Percentiles rank a stretch among this genome's conserved stretches.
These are phyloP conservation scores for Mormyrops attenuatus DNA, from an alignment of 2,797 vertebrate species.

Conservation along the genomic window DNA sequence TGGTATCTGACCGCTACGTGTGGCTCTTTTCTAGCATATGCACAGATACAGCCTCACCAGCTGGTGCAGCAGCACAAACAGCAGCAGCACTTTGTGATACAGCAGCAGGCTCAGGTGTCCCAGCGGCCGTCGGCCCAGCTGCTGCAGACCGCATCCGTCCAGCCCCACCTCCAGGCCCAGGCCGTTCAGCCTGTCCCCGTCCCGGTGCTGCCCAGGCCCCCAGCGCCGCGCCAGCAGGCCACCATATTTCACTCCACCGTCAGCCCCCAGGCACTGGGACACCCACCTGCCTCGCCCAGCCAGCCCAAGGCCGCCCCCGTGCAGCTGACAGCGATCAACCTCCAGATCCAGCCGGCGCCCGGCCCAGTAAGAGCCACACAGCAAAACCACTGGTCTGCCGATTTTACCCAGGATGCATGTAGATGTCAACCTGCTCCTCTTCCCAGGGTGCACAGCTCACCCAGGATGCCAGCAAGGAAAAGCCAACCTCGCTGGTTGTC, in stretches of 20 bases:
- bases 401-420: neutral
- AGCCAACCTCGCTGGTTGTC: conserved; percentile 66
- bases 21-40: conserved; percentile 67
- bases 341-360: conserved; percentile 78
- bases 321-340: conserved; percentile 85
- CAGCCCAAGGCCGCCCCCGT: conserved; percentile 79
- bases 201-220: conserved; percentile 43
- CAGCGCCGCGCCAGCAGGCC: conserved; percentile 57
- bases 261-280: conserved; percentile 47
- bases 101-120: conserved; percentile 52
- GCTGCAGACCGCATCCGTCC: conserved; percentile 65
- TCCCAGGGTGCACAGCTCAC: conserved; percentile 63
- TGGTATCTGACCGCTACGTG: neutral
- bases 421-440: conserved; percentile 4
- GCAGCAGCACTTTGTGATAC: conserved; percentile 68
- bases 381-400: neutral
- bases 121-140: conserved; percentile 63
- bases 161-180: conserved; percentile 51
- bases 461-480: conserved; percentile 70
- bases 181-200: conserved; percentile 40
- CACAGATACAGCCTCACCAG: conserved; percentile 78
- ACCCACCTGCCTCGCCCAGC: conserved; percentile 57
- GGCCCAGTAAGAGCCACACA: conserved; percentile 7
- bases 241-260: conserved; percentile 75
- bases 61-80: conserved; percentile 68